Evolutionary conservation across 1,140 invertebrate species (phyloP), one percentile per base, ranked within the genome.

Genomic region (Nasonia vitripennis): DNA sequence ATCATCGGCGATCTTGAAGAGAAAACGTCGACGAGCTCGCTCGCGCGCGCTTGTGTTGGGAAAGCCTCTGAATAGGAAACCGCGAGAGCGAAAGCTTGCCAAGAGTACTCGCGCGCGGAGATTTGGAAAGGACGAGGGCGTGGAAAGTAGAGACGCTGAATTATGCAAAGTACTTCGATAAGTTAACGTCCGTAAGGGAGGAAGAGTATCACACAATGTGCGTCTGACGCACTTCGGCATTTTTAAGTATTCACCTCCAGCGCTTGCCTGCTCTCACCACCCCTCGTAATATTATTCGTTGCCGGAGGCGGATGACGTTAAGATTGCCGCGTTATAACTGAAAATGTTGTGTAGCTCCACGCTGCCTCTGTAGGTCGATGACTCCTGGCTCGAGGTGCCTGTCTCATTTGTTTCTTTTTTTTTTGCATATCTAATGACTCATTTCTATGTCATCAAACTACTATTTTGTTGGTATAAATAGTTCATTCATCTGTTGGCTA

Each of bases 141-240:
- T 80, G 31, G 73, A 55, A 45, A 77, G 78, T 48, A 51, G 48
- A 23, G 73, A 70, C 82, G 86, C 88, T 90, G 88, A 91, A 91
- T 92, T 91, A 91, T 90, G 90, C 85, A 91, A 91, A 92, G 89
- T 90, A 88, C 87, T 87, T 89, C 90, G 91, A 91, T 91, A 91
- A 90, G 87, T 92, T 89, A 87, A 87, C 87, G 89, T 89, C 55
- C 80, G 75, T 81, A 34, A 17, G 20, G 37, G 37, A 41, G 78
- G 14, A 17, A 20, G 55, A 62, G 20, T 3, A 62, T 62, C 17
- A 20, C 17, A 20, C 55, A 20, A 17, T 17, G 78, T 87, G 62
- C 83, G 82, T 77, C 85, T 79, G 83, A 81, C 81, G 67, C 62
- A 5, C 75, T 79, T 86, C 84, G 86, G 84, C 89, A 89, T 90